A percentile compares a stretch with the other conserved stretches of the same genome.
Conservation (phyloP, 30 jellyfish, hydroid and myxozoan genomes). For the Aurelia coerulea region DNA sequence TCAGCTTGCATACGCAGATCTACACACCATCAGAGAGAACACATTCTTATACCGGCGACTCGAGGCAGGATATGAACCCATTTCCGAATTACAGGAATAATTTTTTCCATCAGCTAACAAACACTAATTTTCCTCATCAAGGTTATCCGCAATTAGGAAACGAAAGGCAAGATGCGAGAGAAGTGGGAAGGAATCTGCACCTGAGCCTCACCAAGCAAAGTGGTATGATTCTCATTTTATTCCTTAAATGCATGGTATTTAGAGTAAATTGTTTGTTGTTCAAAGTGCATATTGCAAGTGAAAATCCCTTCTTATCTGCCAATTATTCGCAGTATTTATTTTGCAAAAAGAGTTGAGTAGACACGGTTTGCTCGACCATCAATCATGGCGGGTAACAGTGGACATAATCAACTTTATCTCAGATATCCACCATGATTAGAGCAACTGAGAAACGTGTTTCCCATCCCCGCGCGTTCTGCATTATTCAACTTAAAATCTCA, state of each 20-base stretch:
- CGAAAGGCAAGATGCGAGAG: slow-evolving; percentile 75
- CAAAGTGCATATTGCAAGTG: background rate
- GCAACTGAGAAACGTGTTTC: background rate
- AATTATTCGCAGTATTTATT: background rate
- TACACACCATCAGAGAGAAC: slow-evolving; percentile 75
- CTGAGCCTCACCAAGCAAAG: slow-evolving; percentile 72
- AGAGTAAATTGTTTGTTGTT: background rate
- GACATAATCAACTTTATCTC: background rate
- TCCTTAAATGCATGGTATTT: too few species aligned
- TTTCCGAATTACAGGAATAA: slow-evolving; percentile 66
- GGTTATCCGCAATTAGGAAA: slow-evolving; percentile 58
- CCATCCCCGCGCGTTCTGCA: background rate
- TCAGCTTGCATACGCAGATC: slow-evolving; percentile 69
- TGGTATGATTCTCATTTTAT: slow-evolving; percentile 33
- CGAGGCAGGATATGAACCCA: slow-evolving; percentile 58
- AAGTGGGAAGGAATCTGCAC: slow-evolving; percentile 65
- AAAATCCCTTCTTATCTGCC: background rate
- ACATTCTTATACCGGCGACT: slow-evolving; percentile 51
- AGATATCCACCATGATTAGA: background rate
- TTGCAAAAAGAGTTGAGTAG: background rate
- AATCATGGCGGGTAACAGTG: slow-evolving; percentile 40
- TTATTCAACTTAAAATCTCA: background rate
- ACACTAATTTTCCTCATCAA: slow-evolving; percentile 64
- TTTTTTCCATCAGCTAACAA: slow-evolving; percentile 64
- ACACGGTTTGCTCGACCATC: slow-evolving; percentile 41